Percentiles rank a stretch among this genome's conserved stretches.
These are phyloP conservation scores for Orgyia antiqua DNA, from an alignment of 2,888 invertebrate species.

Conservation along the genomic window DNA sequence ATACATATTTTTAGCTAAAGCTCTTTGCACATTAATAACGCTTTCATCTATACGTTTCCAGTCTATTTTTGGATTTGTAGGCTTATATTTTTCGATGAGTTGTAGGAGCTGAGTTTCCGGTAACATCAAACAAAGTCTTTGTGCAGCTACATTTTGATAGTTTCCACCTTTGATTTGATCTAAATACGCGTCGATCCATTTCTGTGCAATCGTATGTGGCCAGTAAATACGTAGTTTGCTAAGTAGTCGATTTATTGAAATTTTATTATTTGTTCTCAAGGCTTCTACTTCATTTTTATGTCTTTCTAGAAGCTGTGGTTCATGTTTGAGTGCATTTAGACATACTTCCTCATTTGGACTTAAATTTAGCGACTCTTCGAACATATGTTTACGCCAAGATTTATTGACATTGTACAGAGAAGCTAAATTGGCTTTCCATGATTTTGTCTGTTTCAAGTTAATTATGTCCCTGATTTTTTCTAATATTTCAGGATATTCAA, in stretches of 20 bases:
- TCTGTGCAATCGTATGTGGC: conserved; percentile 32
- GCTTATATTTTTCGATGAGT: conserved; percentile 43
- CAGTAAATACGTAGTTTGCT: conserved; percentile 48
- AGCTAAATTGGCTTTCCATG: conserved; percentile 32
- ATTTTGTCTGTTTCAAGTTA: conserved; percentile 32
- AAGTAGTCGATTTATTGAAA: conserved; percentile 32
- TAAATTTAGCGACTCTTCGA: conserved; percentile 46
- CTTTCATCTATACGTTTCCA: conserved; percentile 43
- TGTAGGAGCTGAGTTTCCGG: conserved; percentile 29
- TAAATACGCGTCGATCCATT: conserved; percentile 34
- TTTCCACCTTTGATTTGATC: conserved; percentile 27
- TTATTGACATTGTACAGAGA: conserved; percentile 48
- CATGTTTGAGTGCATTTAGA: conserved; percentile 54
- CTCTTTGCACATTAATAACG: conserved; percentile 40
- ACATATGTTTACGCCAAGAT: conserved; percentile 47
- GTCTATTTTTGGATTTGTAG: conserved; percentile 43
- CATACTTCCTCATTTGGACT: conserved; percentile 37
- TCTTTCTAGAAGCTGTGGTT: conserved; percentile 36
- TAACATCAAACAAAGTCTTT: conserved; percentile 43
- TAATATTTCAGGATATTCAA: conserved; percentile 36
- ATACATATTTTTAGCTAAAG: conserved; percentile 57
- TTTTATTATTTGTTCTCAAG: conserved; percentile 2
- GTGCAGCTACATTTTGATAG: conserved; percentile 37
- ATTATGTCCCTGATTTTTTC: conserved; percentile 39
- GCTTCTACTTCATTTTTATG: not conserved